Evolutionary conservation across 2,888 invertebrate genomes (phyloP), one percentile per base, ranked within the genome.

Genomic region (Venusia cambrica): DNA sequence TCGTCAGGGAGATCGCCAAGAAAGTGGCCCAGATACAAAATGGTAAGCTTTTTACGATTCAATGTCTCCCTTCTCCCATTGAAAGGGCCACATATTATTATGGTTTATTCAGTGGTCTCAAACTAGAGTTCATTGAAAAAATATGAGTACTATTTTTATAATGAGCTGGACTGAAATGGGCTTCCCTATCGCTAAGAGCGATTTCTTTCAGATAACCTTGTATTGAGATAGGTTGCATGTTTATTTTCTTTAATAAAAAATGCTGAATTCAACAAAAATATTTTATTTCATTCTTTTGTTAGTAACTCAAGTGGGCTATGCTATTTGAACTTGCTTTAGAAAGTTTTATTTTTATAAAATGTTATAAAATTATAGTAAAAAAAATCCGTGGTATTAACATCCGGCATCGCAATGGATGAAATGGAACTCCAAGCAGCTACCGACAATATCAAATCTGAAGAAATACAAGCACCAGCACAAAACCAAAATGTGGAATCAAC

Each of bases 21-120:
- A 99, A 99, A 88, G 99, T 99, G 0, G 96, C 99, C 1, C 97
- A 98, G 78, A 99, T 99, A 70, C 99, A 99, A 74, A 99, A 99
- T 83, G 97, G 94, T 93, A 57, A 45, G 26, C 10, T 4, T 4
- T 18, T n/a, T n/a, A n/a, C n/a, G n/a, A n/a, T n/a, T n/a, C n/a
- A n/a, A n/a, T n/a, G n/a, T n/a, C n/a, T n/a, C n/a, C n/a, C n/a
- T n/a, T n/a, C n/a, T n/a, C n/a, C n/a, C n/a, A n/a, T n/a, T n/a
- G n/a, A n/a, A n/a, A n/a, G n/a, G n/a, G n/a, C n/a, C n/a, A n/a
- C n/a, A n/a, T n/a, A n/a, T n/a, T n/a, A n/a, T n/a, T n/a, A n/a
- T n/a, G n/a, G n/a, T n/a, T n/a, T n/a, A n/a, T n/a, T n/a, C n/a
- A n/a, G n/a, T n/a, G n/a, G n/a, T n/a, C n/a, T n/a, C n/a, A n/a